A percentile compares a stretch with the other conserved stretches of the same genome.
Conservation (phyloP, 2,888 invertebrate species). For the Argynnis bischoffii region DNA sequence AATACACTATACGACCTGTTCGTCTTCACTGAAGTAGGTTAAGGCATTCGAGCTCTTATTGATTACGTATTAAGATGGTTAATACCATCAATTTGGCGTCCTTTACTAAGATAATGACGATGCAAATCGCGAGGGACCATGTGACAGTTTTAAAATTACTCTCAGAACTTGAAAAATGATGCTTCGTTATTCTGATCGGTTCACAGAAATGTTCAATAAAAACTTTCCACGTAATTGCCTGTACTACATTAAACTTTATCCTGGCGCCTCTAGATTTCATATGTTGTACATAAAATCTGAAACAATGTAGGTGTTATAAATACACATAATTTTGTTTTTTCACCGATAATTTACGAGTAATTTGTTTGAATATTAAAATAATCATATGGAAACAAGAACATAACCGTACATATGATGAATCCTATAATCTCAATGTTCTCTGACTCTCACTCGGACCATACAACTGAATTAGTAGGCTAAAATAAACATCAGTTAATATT, state of each 20-base stretch:
- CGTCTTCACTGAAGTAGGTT: conserved; percentile 34
- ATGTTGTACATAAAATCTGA: not conserved
- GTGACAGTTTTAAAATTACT: conserved; percentile 61
- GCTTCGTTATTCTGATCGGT: conserved; percentile 33
- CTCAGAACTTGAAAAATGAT: conserved; percentile 55
- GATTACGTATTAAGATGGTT: conserved; percentile 29
- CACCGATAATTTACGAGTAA: too few species aligned
- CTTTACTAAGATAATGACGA: conserved; percentile 47
- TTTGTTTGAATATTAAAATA: too few species aligned
- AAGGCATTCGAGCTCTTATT: conserved; percentile 33
- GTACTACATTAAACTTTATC: conserved; percentile 13
- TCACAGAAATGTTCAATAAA: conserved; percentile 35
- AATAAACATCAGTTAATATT: too few species aligned
- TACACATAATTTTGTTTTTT: too few species aligned
- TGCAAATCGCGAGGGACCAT: conserved; percentile 50
- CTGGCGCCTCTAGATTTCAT: not conserved
- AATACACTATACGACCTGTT: conserved; percentile 8
- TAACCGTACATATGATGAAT: too few species aligned
- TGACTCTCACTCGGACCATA: too few species aligned
- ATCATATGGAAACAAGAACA: too few species aligned
- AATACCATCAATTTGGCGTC: conserved; percentile 28
- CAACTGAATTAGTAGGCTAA: too few species aligned
- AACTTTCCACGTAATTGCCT: conserved; percentile 27
- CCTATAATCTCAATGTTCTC: too few species aligned
- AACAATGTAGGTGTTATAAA: too few species aligned